Base-by-base conservation (phyloP, 2,797 vertebrate genomes). In the Pangasius sanitwongsei region DNA sequence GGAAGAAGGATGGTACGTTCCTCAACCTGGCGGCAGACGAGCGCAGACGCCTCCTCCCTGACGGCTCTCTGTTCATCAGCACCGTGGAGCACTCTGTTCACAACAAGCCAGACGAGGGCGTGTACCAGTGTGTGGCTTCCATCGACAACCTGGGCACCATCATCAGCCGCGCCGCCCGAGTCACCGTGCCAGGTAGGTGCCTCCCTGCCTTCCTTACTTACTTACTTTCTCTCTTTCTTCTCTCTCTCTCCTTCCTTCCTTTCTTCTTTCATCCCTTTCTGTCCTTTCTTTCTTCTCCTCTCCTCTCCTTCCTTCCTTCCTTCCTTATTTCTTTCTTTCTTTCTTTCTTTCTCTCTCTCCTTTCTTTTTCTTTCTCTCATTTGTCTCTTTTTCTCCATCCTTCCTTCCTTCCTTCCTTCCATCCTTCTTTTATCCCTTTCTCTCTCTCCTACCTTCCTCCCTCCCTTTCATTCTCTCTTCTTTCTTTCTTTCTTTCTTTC, bases 1-100 rank as follows among this genome's bases (percentile, higher is more conserved):
- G 99, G 99, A 99, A 97, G 88, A 99, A 99, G 91, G 99, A 99
- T 4, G 99, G 99, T 72, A 97, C 98, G 74, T 97, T 98, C 91
- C 96, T 99, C 65, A 99, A 97, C 93, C 93, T 98, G 94, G 96
- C 95, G 28, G 97, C 98, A 0, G 99, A 99, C 44, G 98, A 99
- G 90, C 95, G 98, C 3, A 96, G 98, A 0, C 95, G 96, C 89
- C 94, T 99, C 88, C 96, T 99, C 0, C 94, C 96, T 0, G 97
- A 98, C 15, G 98, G 99, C 83, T 98, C 98, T 59, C 95, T 99
- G 77, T 92, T 97, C 91, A 97, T 99, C 93, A 95, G 92, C 90
- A 96, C 92, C 0, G 97, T 99, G 92, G 96, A 99, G 90, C 98
- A 99, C 94, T 98, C 97, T 37, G 99, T 98, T 92, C 97, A 99